Evolutionary conservation across 2,797 vertebrate species (phyloP), one percentile per base, ranked within the genome.

Genomic region (Chiroxiphia lanceolata): DNA sequence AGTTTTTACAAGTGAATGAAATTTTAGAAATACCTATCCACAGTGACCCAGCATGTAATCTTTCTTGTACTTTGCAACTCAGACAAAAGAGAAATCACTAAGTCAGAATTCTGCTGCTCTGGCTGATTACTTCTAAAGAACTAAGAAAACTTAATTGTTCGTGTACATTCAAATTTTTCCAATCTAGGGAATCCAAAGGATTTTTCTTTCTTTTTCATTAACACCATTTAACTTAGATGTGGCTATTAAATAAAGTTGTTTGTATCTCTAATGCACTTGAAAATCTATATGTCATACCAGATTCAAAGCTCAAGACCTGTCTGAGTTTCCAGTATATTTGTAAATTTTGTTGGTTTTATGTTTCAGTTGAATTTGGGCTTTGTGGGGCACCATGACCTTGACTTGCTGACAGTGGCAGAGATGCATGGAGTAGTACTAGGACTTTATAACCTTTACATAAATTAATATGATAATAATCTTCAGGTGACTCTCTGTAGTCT

Each of bases 211-310:
- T 67, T 51, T 69, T 36, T 17, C 4, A 13, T 42, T 83, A 10
- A 8, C n/a, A 31, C 3, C 16, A 18, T 44, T 18, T 34, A 54
- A 36, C 21, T 38, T 54, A 26, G 10, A 2, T n/a, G 3, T 64
- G n/a, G 3, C 11, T 89, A 2, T 50, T 26, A 45, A 60, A 10
- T 68, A 3, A 53, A 33, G 25, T 44, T 4, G 21, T 80, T 76
- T 51, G n/a, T 68, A 56, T 6, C 2, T 70, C 25, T 38, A 0
- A 0, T 57, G 21, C 21, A 71, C 8, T 29, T 71, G 16, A 56
- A 50, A 83, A 63, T 77, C 27, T 75, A 15, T 67, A 61, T 57
- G 6, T 53, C 6, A 0, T 42, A 26, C 6, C 1, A 3, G 19
- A 29, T 47, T 57, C 15, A 56, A 81, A 85, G 9, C 17, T 89